Base-by-base conservation (phyloP, 2,797 vertebrate species). In the Gymnoscopelus microlampas region DNA sequence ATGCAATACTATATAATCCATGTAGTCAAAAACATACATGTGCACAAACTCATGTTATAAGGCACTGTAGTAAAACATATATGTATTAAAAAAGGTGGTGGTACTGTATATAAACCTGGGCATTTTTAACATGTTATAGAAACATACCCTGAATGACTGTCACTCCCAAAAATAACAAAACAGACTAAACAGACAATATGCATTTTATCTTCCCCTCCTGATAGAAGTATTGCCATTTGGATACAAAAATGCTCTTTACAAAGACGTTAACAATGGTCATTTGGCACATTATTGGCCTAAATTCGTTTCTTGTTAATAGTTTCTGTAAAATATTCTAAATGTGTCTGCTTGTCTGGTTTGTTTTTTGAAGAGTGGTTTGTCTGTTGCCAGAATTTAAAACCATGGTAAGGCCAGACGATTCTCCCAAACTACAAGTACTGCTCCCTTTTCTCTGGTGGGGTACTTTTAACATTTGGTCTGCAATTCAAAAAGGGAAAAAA, bases 391-490 rank as follows among this genome's bases (percentile, higher is more conserved):
- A 94, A 87, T 84, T 90, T 94, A 93, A 93, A 88, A 74, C 89
- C 91, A 93, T 82, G 89, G 91, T 82, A 89, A 91, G 92, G 90
- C 89, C 91, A 89, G 92, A 84, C 89, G 85, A 91, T 89, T 93
- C 87, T 92, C 92, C 90, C 89, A 92, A 92, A 91, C 92, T 96
- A 96, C 76, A 96, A 95, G 94, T 93, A 95, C 92, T 95, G 94
- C 92, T 96, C 94, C 88, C 93, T 95, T 95, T 96, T 96, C 93
- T 94, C 80, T 92, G 95, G 93, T 93, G 94, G 92, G 73, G 95
- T 93, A 91, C 93, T 93, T 94, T 97, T 96, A 94, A 96, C 92
- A 94, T 95, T 91, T 92, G 93, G 88, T 94, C 95, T 97, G 95
- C 87, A 95, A 94, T 95, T 96, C 93, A 96, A 95, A 94, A 93